Evolutionary conservation across 2,113 vertebrate species (phyloP).

Genomic region (Fulmarus glacialis): DNA sequence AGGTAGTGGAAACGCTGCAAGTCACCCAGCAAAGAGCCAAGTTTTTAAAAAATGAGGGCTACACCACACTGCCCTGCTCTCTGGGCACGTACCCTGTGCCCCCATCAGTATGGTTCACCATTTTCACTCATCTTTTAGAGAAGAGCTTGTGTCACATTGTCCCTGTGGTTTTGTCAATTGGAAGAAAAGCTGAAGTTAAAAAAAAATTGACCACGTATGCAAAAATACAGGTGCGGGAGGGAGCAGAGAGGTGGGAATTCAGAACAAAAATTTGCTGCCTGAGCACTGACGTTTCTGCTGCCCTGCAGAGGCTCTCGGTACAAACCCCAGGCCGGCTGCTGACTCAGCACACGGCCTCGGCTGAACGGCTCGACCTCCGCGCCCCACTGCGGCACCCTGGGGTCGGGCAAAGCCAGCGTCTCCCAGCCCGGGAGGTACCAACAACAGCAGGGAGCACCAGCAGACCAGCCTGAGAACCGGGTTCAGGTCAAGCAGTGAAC

Average conservation of each 20-base stretch:
- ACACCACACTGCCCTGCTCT: not conserved
- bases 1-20: not conserved
- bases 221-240: not conserved
- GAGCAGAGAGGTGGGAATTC: not conserved
- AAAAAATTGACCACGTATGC: not conserved
- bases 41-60: not conserved
- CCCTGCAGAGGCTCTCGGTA: not conserved
- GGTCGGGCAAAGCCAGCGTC: not conserved
- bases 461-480: not conserved
- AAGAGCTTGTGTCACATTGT: not conserved
- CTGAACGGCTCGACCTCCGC: not conserved
- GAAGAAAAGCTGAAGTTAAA: not conserved
- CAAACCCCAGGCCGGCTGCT: not conserved
- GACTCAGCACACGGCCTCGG: not conserved
- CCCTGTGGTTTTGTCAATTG: fast-evolving
- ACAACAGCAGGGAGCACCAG: not conserved
- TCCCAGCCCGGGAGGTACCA: fast-evolving
- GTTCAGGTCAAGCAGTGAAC: not conserved
- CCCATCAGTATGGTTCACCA: fast-evolving
- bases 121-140: not conserved
- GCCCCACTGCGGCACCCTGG: not conserved
- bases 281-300: not conserved
- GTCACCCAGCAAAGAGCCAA: not conserved
- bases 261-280: not conserved
- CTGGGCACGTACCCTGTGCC: not conserved